These are phyloP conservation scores for Platygyra sinensis DNA, from an alignment of 64 coral and sea anemone species.

Conservation along the genomic window DNA sequence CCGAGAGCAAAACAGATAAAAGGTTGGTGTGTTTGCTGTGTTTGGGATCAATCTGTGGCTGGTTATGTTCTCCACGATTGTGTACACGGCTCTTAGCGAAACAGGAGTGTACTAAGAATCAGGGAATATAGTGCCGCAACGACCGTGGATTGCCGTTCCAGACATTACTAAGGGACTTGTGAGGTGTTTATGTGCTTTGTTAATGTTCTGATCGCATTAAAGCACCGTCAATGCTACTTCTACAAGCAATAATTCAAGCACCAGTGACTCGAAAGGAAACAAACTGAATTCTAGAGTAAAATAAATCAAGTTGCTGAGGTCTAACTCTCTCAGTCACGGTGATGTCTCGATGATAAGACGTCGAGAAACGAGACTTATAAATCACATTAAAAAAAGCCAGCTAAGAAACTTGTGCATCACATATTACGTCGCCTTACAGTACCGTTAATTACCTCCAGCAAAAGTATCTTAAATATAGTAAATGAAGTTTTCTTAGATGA, in stretches of 20 bases:
- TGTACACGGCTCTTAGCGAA: not conserved
- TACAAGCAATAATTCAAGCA: not conserved
- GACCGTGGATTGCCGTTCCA: constrained; percentile 38
- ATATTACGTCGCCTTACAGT: too few species aligned
- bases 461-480: too few species aligned
- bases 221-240: not conserved
- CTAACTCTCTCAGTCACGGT: too few species aligned
- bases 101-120: not conserved
- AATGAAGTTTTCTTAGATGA: too few species aligned
- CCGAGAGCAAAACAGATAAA: constrained; percentile 17
- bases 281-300: not conserved
- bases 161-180: not conserved
- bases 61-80: constrained; percentile 6
- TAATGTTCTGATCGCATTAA: constrained; percentile 14
- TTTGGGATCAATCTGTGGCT: not conserved
- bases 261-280: not conserved
- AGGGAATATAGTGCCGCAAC: not conserved
- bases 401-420: too few species aligned
- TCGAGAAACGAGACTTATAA: too few species aligned
- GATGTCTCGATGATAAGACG: too few species aligned
- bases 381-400: too few species aligned
- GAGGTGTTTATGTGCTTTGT: constrained; percentile 37
- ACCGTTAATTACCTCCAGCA: too few species aligned
- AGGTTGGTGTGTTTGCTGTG: not conserved
- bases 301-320: too few species aligned